Evolutionary conservation across 2,888 invertebrate species (phyloP).

Genomic region (Mayetiola destructor): DNA sequence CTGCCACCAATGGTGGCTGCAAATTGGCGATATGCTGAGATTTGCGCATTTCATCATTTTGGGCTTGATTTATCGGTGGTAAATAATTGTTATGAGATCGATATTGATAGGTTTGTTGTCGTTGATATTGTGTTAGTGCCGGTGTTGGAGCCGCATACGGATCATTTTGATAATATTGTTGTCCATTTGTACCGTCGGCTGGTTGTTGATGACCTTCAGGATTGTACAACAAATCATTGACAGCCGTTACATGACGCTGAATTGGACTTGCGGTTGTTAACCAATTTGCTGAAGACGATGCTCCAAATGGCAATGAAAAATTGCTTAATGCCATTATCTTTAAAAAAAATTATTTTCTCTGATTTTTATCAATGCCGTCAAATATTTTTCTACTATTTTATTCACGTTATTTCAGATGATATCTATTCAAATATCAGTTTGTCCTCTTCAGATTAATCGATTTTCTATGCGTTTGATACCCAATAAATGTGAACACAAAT

Average conservation of each 20-base stretch:
- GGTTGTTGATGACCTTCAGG: conserved; percentile 34
- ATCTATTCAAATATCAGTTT: too few species aligned
- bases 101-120: conserved; percentile 21
- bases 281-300: conserved; percentile 28
- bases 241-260: conserved; percentile 33
- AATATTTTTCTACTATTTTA: too few species aligned
- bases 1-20: not conserved
- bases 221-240: conserved; percentile 33
- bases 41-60: not conserved
- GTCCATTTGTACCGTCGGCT: conserved; percentile 18
- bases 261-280: conserved; percentile 27
- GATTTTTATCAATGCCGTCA: too few species aligned
- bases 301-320: conserved; percentile 33
- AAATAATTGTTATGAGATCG: conserved; percentile 29
- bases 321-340: conserved; percentile 33
- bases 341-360: too few species aligned
- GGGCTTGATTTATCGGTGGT: conserved; percentile 24
- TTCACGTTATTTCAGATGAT: too few species aligned
- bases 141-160: conserved; percentile 29
- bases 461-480: too few species aligned
- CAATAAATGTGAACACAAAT: too few species aligned
- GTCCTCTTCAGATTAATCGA: too few species aligned
- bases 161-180: conserved; percentile 33
- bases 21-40: conserved; percentile 8
- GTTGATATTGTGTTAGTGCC: conserved; percentile 20